phyloP scores from a whole-genome alignment of 2,797 vertebrate genomes.

The Phoebastria nigripes region DNA sequence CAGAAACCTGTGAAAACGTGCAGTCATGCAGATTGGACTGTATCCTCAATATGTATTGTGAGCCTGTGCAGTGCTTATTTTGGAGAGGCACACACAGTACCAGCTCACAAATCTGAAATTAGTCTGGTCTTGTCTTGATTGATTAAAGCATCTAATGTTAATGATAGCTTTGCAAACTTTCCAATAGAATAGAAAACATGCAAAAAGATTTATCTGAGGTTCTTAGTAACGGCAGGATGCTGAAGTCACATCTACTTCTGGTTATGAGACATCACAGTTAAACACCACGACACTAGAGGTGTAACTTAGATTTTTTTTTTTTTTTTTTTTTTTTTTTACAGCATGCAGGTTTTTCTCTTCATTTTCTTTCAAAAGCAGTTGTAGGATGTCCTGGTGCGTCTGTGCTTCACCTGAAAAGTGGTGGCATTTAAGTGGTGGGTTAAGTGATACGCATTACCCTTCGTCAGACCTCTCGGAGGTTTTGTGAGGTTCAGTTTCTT shows the following conservation, averaged over 20 bases:
- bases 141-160: background rate
- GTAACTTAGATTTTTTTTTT: background rate
- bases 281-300: background rate
- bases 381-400: background rate
- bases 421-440: background rate
- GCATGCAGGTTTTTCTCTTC: background rate
- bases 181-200: background rate
- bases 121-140: background rate
- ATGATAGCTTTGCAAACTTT: background rate
- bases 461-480: background rate
- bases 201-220: background rate
- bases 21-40: background rate
- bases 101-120: background rate
- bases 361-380: background rate
- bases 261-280: background rate
- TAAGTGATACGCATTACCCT: background rate
- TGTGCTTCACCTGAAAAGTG: background rate
- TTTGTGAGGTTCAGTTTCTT: background rate
- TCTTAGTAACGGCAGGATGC: background rate
- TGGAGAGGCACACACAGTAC: background rate
- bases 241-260: background rate
- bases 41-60: background rate
- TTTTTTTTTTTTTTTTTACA: background rate
- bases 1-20: rapidly evolving
- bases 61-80: background rate